Conservation (phyloP, 2,113 vertebrate genomes). For the Riparia riparia region DNA sequence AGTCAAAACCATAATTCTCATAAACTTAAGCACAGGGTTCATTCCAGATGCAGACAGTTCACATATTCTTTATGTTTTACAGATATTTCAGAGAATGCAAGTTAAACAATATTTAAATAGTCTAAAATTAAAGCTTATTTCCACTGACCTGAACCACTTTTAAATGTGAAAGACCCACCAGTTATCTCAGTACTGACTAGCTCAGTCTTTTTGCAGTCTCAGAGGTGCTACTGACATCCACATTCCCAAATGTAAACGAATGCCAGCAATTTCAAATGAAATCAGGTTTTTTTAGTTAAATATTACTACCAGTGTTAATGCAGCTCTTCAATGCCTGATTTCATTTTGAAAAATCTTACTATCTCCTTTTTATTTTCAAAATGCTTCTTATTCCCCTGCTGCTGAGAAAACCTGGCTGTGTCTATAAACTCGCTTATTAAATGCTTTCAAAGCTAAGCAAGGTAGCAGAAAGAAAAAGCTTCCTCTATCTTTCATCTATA, state of each 20-base stretch:
- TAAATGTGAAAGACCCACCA: not conserved
- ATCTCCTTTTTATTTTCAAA: not conserved
- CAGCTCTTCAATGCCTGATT: not conserved
- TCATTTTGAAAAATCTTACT: not conserved
- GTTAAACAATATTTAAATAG: not conserved
- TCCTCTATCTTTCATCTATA: not conserved
- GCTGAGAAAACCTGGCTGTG: not conserved
- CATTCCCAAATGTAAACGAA: not conserved
- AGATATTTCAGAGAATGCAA: not conserved
- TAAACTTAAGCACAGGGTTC: slow-evolving; percentile 34
- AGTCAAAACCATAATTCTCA: slow-evolving; percentile 21
- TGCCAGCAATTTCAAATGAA: not conserved
- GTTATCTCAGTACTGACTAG: not conserved
- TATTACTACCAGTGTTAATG: not conserved
- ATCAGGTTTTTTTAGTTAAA: not conserved
- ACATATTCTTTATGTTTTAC: not conserved
- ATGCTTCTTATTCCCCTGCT: not conserved
- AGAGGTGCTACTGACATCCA: not conserved
- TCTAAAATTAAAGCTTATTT: not conserved
- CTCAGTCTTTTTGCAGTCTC: not conserved
- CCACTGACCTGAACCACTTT: not conserved
- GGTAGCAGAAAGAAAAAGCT: not conserved
- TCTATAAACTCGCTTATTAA: not conserved
- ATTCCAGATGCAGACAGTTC: slow-evolving; percentile 41
- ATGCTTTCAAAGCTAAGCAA: not conserved